These are phyloP conservation scores for Drosophila cracens DNA, from an alignment of 2,888 invertebrate species.

Conservation along the genomic window DNA sequence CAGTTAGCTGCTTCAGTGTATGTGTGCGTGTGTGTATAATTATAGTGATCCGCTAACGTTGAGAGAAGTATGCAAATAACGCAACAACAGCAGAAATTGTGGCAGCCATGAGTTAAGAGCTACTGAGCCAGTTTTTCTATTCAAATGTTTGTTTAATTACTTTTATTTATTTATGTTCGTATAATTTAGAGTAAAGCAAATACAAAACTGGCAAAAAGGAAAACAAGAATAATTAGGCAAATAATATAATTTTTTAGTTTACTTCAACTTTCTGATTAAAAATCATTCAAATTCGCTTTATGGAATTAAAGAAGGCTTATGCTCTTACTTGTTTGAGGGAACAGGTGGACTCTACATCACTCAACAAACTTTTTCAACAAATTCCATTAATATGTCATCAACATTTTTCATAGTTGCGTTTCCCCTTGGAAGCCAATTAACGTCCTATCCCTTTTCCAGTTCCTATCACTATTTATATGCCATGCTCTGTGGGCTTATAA, in stretches of 20 bases:
- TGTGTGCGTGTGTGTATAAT: not conserved
- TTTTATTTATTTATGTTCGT: conserved; percentile 1
- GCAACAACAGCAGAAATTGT: conserved; percentile 3
- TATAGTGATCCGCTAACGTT: not conserved
- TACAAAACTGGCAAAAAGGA: conserved; percentile 8
- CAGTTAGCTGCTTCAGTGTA: conserved; percentile 23
- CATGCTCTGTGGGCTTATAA: conserved; percentile 23
- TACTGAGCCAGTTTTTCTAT: not conserved
- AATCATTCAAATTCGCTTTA: not conserved
- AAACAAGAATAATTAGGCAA: conserved; percentile 24
- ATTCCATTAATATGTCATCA: not conserved
- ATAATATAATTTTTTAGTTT: conserved; percentile 16
- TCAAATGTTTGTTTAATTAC: conserved; percentile 4
- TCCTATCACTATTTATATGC: conserved; percentile 35
- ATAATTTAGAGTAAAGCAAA: not conserved
- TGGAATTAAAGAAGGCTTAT: not conserved
- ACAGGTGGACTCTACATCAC: not conserved
- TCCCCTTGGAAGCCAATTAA: conserved; percentile 34
- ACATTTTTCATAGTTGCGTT: not conserved
- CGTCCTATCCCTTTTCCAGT: no score
- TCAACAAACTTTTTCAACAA: not conserved
- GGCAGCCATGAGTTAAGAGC: not conserved
- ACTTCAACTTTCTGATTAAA: conserved; percentile 24
- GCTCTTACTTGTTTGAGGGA: not conserved
- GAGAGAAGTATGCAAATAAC: conserved; percentile 2